phyloP scores from a whole-genome alignment of 1,140 invertebrate genomes.

The Gonatopus flavifemur region DNA sequence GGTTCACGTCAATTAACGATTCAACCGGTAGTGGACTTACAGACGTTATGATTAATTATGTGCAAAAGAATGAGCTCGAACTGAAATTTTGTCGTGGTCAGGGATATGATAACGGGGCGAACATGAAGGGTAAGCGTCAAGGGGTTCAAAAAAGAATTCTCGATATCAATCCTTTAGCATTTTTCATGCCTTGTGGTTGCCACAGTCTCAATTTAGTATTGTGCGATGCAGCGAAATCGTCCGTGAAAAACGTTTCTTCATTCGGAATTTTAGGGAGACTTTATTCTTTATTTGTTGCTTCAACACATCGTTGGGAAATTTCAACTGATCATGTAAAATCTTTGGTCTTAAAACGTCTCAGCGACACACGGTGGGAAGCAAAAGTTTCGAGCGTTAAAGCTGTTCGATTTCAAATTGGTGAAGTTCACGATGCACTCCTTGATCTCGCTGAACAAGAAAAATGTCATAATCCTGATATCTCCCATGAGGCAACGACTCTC shows the following conservation, averaged over 20 bases:
- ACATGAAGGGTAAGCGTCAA: slow-evolving; percentile 30
- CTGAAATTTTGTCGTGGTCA: slow-evolving; percentile 20
- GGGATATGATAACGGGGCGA: slow-evolving; percentile 34
- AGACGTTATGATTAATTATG: neutral
- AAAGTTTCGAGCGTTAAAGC: slow-evolving; percentile 29
- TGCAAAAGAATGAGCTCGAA: slow-evolving; percentile 8
- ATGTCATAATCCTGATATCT: slow-evolving; percentile 28
- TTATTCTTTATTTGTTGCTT: slow-evolving; percentile 29
- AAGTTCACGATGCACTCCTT: slow-evolving; percentile 17
- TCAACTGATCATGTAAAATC: slow-evolving; percentile 27
- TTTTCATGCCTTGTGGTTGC: slow-evolving; percentile 27
- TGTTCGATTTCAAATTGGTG: slow-evolving; percentile 14
- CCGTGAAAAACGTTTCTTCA: slow-evolving; percentile 11
- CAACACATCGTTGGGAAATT: slow-evolving; percentile 33
- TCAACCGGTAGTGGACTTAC: neutral
- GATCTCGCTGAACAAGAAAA: slow-evolving; percentile 30
- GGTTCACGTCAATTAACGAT: slow-evolving; percentile 4
- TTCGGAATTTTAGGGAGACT: slow-evolving; percentile 22
- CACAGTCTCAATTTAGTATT: slow-evolving; percentile 32
- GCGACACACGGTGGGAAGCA: slow-evolving; percentile 37
- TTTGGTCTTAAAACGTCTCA: slow-evolving; percentile 36
- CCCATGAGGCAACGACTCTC: slow-evolving; percentile 25
- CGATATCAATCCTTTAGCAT: slow-evolving; percentile 24
- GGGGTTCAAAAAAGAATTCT: slow-evolving; percentile 31
- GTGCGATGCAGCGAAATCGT: slow-evolving; percentile 21